Evolutionary conservation across 2,797 vertebrate species (phyloP).

Genomic region (Numenius phaeopus): DNA sequence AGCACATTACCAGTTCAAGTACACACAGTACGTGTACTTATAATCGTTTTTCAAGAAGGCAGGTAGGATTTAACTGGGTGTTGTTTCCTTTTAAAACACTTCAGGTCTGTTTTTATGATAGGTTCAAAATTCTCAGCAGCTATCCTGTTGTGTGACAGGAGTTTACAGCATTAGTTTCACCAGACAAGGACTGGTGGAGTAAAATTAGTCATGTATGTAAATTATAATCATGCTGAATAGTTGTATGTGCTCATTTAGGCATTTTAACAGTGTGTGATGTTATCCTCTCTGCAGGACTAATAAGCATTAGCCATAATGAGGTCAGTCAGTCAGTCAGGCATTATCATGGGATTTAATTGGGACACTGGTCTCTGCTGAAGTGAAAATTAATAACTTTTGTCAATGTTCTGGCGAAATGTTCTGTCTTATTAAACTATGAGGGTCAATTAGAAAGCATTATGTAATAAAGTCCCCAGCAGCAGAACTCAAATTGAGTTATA

Average conservation of each 20-base stretch:
- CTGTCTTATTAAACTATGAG: conserved; percentile 96
- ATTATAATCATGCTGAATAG: conserved; percentile 83
- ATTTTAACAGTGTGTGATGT: conserved; percentile 85
- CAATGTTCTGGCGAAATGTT: conserved; percentile 94
- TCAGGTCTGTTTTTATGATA: conserved; percentile 41
- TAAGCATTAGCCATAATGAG: conserved; percentile 96
- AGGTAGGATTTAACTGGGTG: background rate
- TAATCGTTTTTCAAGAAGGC: conserved; percentile 42
- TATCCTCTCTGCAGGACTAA: conserved; percentile 90
- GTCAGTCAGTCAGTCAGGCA: conserved; percentile 93
- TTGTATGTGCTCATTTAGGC: conserved; percentile 86
- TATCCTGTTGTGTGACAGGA: conserved; percentile 73
- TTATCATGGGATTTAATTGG: conserved; percentile 98
- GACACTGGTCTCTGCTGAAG: conserved; percentile 98
- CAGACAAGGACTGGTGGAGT: conserved; percentile 80
- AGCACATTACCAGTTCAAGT: background rate
- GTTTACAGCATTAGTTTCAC: conserved; percentile 68
- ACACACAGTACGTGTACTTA: background rate
- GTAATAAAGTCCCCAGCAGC: conserved; percentile 95
- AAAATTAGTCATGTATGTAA: conserved; percentile 87
- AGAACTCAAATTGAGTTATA: conserved; percentile 97
- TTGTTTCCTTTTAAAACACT: conserved; percentile 16
- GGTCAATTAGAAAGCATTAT: conserved; percentile 99
- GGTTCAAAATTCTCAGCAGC: conserved; percentile 50
- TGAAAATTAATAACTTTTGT: conserved; percentile 99